Evolutionary conservation across 2,888 invertebrate species (phyloP).

Genomic region (Cinara cedri): DNA sequence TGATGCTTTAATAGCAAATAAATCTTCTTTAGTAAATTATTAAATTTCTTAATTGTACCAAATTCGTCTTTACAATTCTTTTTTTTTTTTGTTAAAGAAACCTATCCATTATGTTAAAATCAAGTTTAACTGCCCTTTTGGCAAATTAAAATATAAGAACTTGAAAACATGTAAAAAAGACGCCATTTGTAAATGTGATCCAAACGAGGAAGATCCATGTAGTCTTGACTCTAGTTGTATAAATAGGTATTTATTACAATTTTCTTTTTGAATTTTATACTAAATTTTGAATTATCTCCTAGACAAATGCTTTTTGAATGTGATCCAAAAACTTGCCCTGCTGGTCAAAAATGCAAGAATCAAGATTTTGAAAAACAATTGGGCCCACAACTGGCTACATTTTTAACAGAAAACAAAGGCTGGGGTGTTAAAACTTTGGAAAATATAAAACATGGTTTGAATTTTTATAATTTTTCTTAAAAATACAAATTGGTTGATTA

Average conservation of each 20-base stretch:
- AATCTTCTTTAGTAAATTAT: conserved; percentile 40
- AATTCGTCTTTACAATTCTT: background rate
- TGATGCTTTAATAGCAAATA: conserved; percentile 27
- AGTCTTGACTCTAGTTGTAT: conserved; percentile 83
- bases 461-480: background rate
- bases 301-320: conserved; percentile 89
- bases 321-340: conserved; percentile 79
- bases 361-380: conserved; percentile 82
- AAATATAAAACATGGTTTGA: conserved; percentile 71
- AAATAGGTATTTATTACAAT: conserved; percentile 70
- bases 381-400: conserved; percentile 78
- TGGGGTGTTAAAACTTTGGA: conserved; percentile 84
- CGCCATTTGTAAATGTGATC: conserved; percentile 82
- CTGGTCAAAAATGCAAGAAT: conserved; percentile 82
- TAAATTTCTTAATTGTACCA: background rate
- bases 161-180: conserved; percentile 66
- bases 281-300: conserved; percentile 58
- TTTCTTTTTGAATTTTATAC: conserved; percentile 4
- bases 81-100: conserved; percentile 48
- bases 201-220: conserved; percentile 76
- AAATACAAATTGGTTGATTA: too few relatives aligned
- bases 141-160: conserved; percentile 61
- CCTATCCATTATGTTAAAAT: conserved; percentile 80
- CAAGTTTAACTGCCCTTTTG: conserved; percentile 65
- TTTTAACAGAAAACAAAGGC: conserved; percentile 77